Evolutionary conservation across 1,140 invertebrate genomes (phyloP), one percentile per base, ranked within the genome.

Genomic region (Drosophila bifasciata): DNA sequence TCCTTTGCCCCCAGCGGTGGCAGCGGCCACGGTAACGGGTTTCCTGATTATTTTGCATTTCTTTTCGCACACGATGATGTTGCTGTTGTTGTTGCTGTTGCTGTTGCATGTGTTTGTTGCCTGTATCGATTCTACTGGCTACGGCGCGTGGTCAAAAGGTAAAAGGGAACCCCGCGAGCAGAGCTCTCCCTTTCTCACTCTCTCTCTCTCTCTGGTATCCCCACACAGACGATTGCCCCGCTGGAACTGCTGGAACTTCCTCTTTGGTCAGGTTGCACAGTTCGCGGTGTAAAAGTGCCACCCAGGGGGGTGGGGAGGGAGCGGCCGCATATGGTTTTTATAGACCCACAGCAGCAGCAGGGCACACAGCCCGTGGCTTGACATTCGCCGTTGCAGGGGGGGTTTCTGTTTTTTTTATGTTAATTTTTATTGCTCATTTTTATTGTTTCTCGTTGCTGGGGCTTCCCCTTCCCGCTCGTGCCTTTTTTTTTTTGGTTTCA

Each of bases 361-460:
- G n/a, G n/a, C n/a, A n/a, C n/a, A n/a, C 8, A 0, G 3, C 9
- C 13, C 5, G 49, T 50, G 48, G 41, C 41, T 48, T 60, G 43
- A 60, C 53, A 58, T 67, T 46, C 46, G 53, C 46, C 36, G 28
- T 51, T 51, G n/a, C n/a, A n/a, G n/a, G n/a, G n/a, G n/a, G n/a
- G n/a, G n/a, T n/a, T 17, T 17, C 21, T 11, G 8, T 49, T 53
- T 55, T 73, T 73, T 73, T 73, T 73, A 73, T 73, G 70, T 43
- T 72, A 72, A 72, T 72, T 72, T 72, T 72, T 72, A 72, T 72
- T 36, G 68, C 68, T 72, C 44, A 43, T 73, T 73, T 73, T 73
- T 73, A 73, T 46, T 72, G 49, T 50, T 55, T 58, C 57, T 28
- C 21, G 32, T 63, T 63, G 46, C 49, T 41, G 50, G 36, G 28